Base-by-base conservation (phyloP, 2,113 vertebrate genomes). In the Bolborhynchus lineola region DNA sequence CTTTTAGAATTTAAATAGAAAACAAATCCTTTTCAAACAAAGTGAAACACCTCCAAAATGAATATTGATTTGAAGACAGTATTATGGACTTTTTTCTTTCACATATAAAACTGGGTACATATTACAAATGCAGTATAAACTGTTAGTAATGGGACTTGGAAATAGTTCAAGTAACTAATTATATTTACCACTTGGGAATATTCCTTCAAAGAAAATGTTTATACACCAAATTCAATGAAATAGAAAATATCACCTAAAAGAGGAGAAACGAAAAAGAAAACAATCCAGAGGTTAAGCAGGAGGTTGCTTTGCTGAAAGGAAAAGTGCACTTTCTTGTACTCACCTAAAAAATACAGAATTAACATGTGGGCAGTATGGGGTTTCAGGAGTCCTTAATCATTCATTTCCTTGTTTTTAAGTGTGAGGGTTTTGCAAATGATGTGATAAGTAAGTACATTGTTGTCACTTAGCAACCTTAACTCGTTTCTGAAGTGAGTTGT, bases 401-500 rank as follows among this genome's bases (percentile, higher is more conserved):
- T 96, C 81, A 91, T 95, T 95, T 95, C 59, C 77, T 82, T 87
- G 90, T 81, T 97, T 96, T 95, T 96, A 97, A 97, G 91, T 83
- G 86, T 76, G 74, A 95, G 74, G 67, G 81, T 53, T 97, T 97
- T 90, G 96, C 86, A 95, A 97, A 96, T 90, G 84, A 90, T 95
- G 95, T 74, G 96, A 63, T 96, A 94, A 95, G 87, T 96, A 96
- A 97, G 92, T 90, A 94, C 92, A 96, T 77, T 96, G 92, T 96
- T 96, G 97, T 97, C 94, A 96, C 97, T 97, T 97, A 97, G 96
- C 97, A 97, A 97, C 96, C 95, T 90, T 95, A 95, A 92, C 93
- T 95, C 37, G 16, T 92, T 89, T 95, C 86, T 96, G 96, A 92
- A 95, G 90, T 90, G 90, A 95, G 92, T 82, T 95, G 96, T 97